Conservation (phyloP, 2,797 vertebrate species). For the Thalassophryne amazonica region DNA sequence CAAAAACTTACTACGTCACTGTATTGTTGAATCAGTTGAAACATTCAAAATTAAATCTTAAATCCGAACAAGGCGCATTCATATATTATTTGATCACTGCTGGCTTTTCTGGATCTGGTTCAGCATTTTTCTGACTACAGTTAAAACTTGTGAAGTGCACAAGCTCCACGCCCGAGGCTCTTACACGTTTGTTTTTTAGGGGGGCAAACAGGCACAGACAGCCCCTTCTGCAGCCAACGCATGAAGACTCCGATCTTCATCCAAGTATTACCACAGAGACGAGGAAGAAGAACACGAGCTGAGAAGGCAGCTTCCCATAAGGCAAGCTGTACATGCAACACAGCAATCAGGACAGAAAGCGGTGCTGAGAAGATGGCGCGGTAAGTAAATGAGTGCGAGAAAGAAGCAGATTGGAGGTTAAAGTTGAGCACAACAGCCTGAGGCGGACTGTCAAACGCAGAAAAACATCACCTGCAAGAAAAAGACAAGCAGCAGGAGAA, state of each 20-base stretch:
- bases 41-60: not conserved
- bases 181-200: constrained; percentile 4
- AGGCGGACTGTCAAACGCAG: constrained; percentile 33
- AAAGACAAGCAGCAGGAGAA: not conserved
- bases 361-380: constrained; percentile 4
- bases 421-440: constrained; percentile 50
- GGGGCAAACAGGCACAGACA: not conserved
- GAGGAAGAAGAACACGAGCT: constrained; percentile 5
- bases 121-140: not conserved
- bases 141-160: constrained; percentile 2
- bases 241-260: constrained; percentile 14
- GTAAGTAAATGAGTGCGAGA: constrained; percentile 16
- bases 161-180: constrained; percentile 24
- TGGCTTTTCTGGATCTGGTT: not conserved
- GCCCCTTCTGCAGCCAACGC: constrained; percentile 14
- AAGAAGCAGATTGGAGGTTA: constrained; percentile 24
- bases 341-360: constrained; percentile 22
- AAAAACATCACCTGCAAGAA: constrained; percentile 21
- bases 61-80: not conserved
- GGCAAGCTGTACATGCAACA: constrained; percentile 25
- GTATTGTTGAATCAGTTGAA: not conserved
- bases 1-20: too few relatives aligned
- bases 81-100: not conserved
- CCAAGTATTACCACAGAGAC: constrained; percentile 13
- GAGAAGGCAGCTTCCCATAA: constrained; percentile 18